These are phyloP conservation scores for Antennarius maculatus DNA, from an alignment of 2,797 vertebrate species.

Conservation along the genomic window DNA sequence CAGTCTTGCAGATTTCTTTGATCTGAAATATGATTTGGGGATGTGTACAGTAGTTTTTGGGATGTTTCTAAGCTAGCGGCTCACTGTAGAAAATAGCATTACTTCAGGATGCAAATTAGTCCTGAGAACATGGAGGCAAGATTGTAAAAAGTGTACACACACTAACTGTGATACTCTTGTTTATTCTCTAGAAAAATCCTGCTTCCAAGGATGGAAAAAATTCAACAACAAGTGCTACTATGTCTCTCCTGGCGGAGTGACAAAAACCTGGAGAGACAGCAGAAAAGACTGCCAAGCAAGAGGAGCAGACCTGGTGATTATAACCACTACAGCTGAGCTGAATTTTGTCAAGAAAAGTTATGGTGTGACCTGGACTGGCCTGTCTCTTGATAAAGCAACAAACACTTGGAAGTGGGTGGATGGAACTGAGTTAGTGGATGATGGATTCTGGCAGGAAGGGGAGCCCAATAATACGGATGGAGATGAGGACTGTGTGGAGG, in stretches of 20 bases:
- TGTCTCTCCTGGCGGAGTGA: background rate
- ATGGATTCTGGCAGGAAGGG: slow-evolving; percentile 12
- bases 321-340: slow-evolving; percentile 19
- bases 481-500: slow-evolving; percentile 38
- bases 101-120: background rate
- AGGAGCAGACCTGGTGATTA: slow-evolving; percentile 32
- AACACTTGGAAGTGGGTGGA: slow-evolving; percentile 49
- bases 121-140: background rate
- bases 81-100: background rate
- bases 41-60: background rate
- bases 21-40: background rate
- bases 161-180: slow-evolving; percentile 2
- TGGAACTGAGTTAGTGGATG: background rate
- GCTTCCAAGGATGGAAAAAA: slow-evolving; percentile 15
- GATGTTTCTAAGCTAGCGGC: background rate
- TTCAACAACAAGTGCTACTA: slow-evolving; percentile 49
- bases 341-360: slow-evolving; percentile 6
- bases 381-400: slow-evolving; percentile 15
- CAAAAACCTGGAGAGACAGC: slow-evolving; percentile 31
- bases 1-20: background rate
- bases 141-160: background rate
- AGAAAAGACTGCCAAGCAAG: slow-evolving; percentile 29
- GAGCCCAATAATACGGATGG: slow-evolving; percentile 24
- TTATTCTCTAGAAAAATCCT: slow-evolving; percentile 7
- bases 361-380: slow-evolving; percentile 34